phyloP scores from a whole-genome alignment of 2,113 vertebrate genomes.

The Oryctolagus cuniculus region DNA sequence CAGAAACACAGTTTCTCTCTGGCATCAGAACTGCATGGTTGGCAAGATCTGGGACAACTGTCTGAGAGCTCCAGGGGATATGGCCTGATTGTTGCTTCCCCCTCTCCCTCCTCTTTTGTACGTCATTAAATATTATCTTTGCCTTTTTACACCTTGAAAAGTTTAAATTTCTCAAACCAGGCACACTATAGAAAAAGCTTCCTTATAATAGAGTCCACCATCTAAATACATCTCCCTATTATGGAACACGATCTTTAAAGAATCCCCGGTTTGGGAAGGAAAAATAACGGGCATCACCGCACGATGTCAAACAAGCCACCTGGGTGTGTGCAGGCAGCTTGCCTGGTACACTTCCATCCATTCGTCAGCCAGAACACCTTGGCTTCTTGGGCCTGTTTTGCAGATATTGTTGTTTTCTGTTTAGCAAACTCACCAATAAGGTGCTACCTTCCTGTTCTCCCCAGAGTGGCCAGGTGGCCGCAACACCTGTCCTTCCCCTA shows the following conservation, averaged over 20 bases:
- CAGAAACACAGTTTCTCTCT: neutral
- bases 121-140: neutral
- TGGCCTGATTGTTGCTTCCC: neutral
- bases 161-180: neutral
- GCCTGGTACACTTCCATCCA: neutral
- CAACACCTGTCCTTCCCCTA: neutral
- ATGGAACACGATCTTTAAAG: neutral
- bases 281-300: neutral
- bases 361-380: neutral
- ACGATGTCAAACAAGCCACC: neutral
- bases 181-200: neutral
- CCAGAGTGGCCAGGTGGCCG: constrained; percentile 63
- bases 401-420: constrained; percentile 62
- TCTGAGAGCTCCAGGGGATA: neutral
- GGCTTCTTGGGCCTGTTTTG: constrained; percentile 7
- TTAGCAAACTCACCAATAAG: neutral
- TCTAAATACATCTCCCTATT: neutral
- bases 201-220: neutral
- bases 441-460: constrained; percentile 41
- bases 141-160: neutral
- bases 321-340: neutral
- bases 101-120: neutral
- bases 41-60: neutral
- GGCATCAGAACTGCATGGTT: neutral
- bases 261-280: neutral